Evolutionary conservation across 2,888 invertebrate species (phyloP).

Genomic region (Hyposoter dolosus): DNA sequence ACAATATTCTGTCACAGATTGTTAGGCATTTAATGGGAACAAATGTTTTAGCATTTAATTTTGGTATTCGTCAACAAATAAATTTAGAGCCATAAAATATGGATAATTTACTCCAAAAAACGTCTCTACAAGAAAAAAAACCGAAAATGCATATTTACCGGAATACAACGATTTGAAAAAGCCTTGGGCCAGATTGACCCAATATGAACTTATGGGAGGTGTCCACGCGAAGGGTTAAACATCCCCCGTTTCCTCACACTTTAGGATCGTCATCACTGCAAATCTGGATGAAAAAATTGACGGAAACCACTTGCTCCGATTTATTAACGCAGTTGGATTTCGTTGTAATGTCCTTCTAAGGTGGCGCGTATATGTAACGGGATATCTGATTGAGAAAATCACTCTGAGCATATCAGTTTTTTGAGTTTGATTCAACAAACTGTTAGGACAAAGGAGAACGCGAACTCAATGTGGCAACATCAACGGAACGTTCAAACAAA

Average conservation of each 20-base stretch:
- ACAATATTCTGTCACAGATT: too few relatives aligned
- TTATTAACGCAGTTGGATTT: constrained; percentile 1
- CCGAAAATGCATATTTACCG: too few relatives aligned
- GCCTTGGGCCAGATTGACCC: too few relatives aligned
- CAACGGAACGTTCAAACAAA: constrained; percentile 2
- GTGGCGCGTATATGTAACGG: neutral
- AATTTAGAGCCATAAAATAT: too few relatives aligned
- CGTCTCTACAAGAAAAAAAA: too few relatives aligned
- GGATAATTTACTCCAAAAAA: too few relatives aligned
- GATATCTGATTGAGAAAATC: neutral
- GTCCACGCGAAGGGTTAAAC: too few relatives aligned
- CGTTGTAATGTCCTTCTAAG: neutral
- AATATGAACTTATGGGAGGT: too few relatives aligned
- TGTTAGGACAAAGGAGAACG: neutral
- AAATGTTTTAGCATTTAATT: too few relatives aligned
- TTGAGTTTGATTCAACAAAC: neutral
- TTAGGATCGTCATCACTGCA: constrained; percentile 10
- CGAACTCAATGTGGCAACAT: neutral
- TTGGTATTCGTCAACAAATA: too few relatives aligned
- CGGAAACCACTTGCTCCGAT: neutral
- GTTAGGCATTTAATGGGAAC: too few relatives aligned
- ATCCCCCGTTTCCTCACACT: neutral
- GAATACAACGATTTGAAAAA: too few relatives aligned
- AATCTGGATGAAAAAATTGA: neutral
- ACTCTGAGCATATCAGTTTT: constrained; percentile 25